Percentiles rank a stretch among this genome's conserved stretches.
Evolutionary conservation across 2,888 invertebrate species (phyloP).

Genomic region (Panzeria rudis): DNA sequence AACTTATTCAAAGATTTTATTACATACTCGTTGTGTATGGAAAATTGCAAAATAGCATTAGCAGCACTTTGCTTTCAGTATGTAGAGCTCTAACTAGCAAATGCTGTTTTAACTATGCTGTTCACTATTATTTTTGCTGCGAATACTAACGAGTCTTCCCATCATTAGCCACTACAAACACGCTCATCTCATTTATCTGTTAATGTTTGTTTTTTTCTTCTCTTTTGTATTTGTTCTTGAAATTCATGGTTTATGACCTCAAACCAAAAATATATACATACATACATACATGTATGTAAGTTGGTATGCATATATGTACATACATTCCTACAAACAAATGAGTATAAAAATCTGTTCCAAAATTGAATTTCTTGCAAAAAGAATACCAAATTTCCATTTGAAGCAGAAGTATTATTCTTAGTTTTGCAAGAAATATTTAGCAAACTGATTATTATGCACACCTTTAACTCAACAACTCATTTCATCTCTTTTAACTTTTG

Average conservation of each 20-base stretch:
- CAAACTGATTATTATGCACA: too few species aligned
- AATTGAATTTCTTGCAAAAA: background rate
- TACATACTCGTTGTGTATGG: too few species aligned
- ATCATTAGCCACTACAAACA: constrained; percentile 24
- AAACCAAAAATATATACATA: constrained; percentile 72
- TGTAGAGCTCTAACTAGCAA: background rate
- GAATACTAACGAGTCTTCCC: constrained; percentile 16
- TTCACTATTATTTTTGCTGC: background rate
- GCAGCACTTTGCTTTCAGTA: background rate
- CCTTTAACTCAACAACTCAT: too few species aligned
- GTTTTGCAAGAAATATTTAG: too few species aligned
- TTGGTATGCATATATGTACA: too few species aligned
- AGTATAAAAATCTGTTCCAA: background rate
- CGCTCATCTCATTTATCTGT: constrained; percentile 29
- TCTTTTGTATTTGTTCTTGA: constrained; percentile 27
- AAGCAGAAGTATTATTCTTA: too few species aligned
- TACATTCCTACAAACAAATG: background rate
- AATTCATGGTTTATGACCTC: constrained; percentile 77
- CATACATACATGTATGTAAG: too few species aligned
- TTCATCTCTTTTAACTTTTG: too few species aligned
- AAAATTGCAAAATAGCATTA: background rate
- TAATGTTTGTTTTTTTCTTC: background rate
- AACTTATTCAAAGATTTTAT: too few species aligned
- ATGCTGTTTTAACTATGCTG: constrained; percentile 16
- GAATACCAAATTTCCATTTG: background rate